Conservation (phyloP, 1,140 invertebrate species). For the Contarinia nasturtii region DNA sequence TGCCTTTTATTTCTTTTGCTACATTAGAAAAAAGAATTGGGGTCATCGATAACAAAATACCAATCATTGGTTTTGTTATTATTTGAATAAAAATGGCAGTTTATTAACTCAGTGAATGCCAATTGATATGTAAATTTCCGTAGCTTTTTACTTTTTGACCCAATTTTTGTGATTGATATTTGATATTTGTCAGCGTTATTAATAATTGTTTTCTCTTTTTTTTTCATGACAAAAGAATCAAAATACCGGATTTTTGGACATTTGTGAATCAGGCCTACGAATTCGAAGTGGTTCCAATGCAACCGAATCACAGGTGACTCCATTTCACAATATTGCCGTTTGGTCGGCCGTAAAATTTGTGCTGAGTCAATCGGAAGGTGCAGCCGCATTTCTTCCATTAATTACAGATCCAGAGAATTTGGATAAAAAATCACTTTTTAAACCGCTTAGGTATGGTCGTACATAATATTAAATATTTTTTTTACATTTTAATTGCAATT, state of each 20-base stretch:
- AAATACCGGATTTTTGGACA: slow-evolving; percentile 37
- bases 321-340: slow-evolving; percentile 75
- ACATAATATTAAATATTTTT: not conserved
- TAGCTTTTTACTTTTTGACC: too few relatives aligned
- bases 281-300: slow-evolving; percentile 19
- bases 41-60: not conserved
- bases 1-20: not conserved
- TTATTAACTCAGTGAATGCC: too few relatives aligned
- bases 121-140: too few relatives aligned
- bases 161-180: too few relatives aligned
- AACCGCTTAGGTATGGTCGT: slow-evolving; percentile 18
- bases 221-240: slow-evolving; percentile 9
- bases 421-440: slow-evolving; percentile 47
- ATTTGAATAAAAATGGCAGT: too few relatives aligned
- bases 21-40: not conserved
- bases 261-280: slow-evolving; percentile 44
- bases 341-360: slow-evolving; percentile 75
- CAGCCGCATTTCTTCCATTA: slow-evolving; percentile 57
- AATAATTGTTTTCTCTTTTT: too few relatives aligned
- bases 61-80: too few relatives aligned
- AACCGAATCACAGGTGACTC: slow-evolving; percentile 35
- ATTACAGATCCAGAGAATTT: slow-evolving; percentile 68
- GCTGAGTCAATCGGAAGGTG: slow-evolving; percentile 29
- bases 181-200: too few relatives aligned
- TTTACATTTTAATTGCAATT: too few relatives aligned